Conservation (phyloP, 1,140 invertebrate genomes). For the Sinella curviseta region DNA sequence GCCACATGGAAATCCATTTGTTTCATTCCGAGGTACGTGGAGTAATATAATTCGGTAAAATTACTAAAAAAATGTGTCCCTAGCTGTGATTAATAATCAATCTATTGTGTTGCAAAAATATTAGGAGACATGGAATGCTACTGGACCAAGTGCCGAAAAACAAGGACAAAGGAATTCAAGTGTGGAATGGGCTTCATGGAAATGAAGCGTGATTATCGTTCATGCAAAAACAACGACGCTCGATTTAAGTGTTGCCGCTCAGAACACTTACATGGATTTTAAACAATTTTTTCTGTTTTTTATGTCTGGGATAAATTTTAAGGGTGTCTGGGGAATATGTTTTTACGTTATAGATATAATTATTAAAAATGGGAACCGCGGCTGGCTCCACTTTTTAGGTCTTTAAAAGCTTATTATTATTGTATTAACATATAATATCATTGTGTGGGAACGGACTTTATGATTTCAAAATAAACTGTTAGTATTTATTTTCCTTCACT, state of each 20-base stretch:
- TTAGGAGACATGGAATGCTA: neutral
- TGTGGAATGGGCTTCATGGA: slow-evolving; percentile 15
- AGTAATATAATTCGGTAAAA: neutral
- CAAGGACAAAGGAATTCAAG: slow-evolving; percentile 20
- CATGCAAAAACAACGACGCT: slow-evolving; percentile 16
- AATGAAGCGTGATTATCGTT: slow-evolving; percentile 14
- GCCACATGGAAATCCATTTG: neutral
- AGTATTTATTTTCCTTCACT: no score
- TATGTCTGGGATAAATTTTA: neutral
- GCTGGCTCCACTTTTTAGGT: neutral
- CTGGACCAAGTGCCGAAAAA: slow-evolving; percentile 13
- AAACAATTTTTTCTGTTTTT: neutral
- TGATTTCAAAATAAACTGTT: no score
- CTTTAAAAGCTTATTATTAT: no score
- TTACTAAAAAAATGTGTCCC: no score
- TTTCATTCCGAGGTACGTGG: neutral
- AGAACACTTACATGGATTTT: neutral
- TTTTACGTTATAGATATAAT: neutral
- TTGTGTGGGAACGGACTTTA: no score
- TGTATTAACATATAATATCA: no score
- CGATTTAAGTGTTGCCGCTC: slow-evolving; percentile 9
- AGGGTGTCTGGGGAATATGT: neutral
- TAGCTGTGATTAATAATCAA: no score
- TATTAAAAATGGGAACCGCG: neutral
- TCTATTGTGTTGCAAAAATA: no score